Evolutionary conservation across 1,140 invertebrate genomes (phyloP).

Genomic region (Eupeodes corollae): DNA sequence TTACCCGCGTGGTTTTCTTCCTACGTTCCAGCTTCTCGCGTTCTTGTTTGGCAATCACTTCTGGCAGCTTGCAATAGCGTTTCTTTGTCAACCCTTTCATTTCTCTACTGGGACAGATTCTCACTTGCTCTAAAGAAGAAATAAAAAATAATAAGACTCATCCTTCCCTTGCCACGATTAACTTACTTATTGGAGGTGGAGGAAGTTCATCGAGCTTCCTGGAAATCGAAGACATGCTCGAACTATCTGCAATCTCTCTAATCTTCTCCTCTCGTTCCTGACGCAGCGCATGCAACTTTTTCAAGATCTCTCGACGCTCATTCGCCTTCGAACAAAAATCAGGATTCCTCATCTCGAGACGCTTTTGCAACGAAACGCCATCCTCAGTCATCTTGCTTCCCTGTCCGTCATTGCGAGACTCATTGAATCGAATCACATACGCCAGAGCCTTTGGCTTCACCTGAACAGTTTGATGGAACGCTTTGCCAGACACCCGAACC

Average conservation of each 20-base stretch:
- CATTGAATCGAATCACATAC: slow-evolving; percentile 18
- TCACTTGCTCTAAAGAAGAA: slow-evolving; percentile 15
- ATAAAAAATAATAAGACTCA: neutral
- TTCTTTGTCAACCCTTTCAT: slow-evolving; percentile 33
- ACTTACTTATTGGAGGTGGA: slow-evolving; percentile 23
- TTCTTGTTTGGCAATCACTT: slow-evolving; percentile 20
- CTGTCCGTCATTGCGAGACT: neutral
- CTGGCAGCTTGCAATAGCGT: slow-evolving; percentile 21
- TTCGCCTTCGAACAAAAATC: slow-evolving; percentile 25
- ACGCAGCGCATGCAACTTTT: slow-evolving; percentile 27
- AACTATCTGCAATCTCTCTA: slow-evolving; percentile 20
- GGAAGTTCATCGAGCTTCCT: slow-evolving; percentile 18
- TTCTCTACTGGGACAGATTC: slow-evolving; percentile 24
- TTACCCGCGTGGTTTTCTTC: slow-evolving; percentile 22
- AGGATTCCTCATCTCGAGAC: slow-evolving; percentile 23
- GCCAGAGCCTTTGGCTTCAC: slow-evolving; percentile 15
- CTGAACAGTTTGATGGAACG: slow-evolving; percentile 7
- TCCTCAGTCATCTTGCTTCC: neutral
- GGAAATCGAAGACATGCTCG: slow-evolving; percentile 16
- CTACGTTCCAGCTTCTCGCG: slow-evolving; percentile 17
- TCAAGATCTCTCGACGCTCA: slow-evolving; percentile 30
- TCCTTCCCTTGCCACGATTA: too few relatives aligned
- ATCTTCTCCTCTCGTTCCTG: slow-evolving; percentile 18
- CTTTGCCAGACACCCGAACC: neutral
- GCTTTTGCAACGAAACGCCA: slow-evolving; percentile 18